Percentiles rank a stretch among this genome's conserved stretches.
These are phyloP conservation scores for Anodontia alba DNA, from an alignment of 2,888 invertebrate species.

Conservation along the genomic window DNA sequence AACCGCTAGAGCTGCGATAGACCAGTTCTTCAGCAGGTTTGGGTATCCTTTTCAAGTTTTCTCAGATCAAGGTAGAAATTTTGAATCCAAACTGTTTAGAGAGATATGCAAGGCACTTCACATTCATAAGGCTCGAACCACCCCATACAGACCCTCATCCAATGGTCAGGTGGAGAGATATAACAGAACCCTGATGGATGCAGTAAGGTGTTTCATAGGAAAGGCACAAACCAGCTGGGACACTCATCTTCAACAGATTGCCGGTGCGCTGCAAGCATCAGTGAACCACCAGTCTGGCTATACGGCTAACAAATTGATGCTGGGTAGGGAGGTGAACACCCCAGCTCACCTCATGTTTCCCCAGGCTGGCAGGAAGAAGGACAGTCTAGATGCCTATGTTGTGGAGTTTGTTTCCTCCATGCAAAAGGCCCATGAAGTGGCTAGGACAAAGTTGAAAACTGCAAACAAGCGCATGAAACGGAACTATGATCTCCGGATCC, in stretches of 20 bases:
- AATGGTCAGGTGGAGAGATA: conserved; percentile 32
- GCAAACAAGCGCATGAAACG: conserved; percentile 21
- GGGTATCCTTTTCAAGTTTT: conserved; percentile 20
- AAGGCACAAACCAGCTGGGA: conserved; percentile 32
- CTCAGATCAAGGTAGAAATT: conserved; percentile 34
- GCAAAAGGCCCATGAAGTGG: conserved; percentile 21
- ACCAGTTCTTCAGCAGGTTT: conserved; percentile 31
- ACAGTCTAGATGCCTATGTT: neutral
- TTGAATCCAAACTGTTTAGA: conserved; percentile 25
- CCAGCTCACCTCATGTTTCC: conserved; percentile 22
- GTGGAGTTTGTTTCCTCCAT: neutral
- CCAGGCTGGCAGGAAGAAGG: neutral
- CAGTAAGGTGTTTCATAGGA: conserved; percentile 21
- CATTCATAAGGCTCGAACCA: conserved; percentile 34
- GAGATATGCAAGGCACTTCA: conserved; percentile 21
- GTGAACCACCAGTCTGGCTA: conserved; percentile 32
- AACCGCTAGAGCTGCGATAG: conserved; percentile 12
- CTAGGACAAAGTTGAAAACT: conserved; percentile 20
- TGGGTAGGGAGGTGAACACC: conserved; percentile 17
- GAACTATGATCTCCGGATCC: conserved; percentile 27
- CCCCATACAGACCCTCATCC: conserved; percentile 27
- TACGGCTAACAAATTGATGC: conserved; percentile 30
- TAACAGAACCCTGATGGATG: conserved; percentile 27
- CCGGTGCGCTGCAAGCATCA: conserved; percentile 26
- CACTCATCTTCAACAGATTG: conserved; percentile 20